phyloP scores from a whole-genome alignment of 1,140 invertebrate species.

The Caenorhabditis tropicalis region DNA sequence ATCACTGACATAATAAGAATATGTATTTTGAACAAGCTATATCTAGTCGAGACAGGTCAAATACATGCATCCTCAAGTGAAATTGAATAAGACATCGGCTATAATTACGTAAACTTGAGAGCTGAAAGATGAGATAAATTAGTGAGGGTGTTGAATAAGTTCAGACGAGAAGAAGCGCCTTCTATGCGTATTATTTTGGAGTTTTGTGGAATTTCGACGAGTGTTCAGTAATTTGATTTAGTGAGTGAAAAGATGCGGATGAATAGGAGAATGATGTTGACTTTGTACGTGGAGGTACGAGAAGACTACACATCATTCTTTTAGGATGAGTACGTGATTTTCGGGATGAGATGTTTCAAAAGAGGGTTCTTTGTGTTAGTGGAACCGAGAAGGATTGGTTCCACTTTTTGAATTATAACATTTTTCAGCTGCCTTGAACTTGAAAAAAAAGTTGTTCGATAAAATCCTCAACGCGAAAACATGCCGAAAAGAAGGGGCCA shows the following conservation, averaged over 20 bases:
- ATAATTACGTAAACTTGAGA: neutral
- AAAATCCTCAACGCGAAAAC: neutral
- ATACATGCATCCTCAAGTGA: neutral
- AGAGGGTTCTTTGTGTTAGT: too few relatives aligned
- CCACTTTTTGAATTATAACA: too few relatives aligned
- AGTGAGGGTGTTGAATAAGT: constrained; percentile 4
- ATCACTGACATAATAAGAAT: too few relatives aligned
- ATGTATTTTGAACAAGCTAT: too few relatives aligned
- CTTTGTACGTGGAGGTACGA: too few relatives aligned
- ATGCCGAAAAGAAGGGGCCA: neutral
- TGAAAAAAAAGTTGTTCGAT: neutral
- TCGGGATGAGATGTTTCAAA: too few relatives aligned
- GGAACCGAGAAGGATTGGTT: too few relatives aligned
- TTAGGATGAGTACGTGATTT: too few relatives aligned
- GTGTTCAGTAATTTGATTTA: neutral
- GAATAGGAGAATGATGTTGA: too few relatives aligned
- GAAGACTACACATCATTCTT: too few relatives aligned
- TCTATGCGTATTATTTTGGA: neutral
- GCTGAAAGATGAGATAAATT: constrained; percentile 2
- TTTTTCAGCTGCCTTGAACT: too few relatives aligned
- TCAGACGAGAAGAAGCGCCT: neutral
- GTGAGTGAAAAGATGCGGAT: neutral
- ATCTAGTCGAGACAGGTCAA: neutral
- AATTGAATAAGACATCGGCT: neutral
- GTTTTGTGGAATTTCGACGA: neutral